These are phyloP conservation scores for Halichoerus grypus DNA, from an alignment of 2,113 vertebrate genomes.

Conservation along the genomic window DNA sequence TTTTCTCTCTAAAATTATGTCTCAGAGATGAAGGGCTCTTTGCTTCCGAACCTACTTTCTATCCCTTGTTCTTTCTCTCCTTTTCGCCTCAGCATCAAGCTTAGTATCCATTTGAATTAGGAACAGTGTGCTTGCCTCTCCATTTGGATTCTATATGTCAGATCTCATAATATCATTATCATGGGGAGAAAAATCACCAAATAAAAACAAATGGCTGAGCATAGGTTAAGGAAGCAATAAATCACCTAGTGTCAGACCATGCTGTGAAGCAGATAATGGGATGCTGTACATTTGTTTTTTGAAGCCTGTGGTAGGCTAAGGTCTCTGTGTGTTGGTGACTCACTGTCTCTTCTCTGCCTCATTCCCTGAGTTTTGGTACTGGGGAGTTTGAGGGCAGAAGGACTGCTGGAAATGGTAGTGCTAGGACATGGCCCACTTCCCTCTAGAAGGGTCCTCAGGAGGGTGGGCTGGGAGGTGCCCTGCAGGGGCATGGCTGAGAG, in stretches of 20 bases:
- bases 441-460: not conserved
- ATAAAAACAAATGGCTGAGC: not conserved
- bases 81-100: not conserved
- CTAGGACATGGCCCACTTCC: not conserved
- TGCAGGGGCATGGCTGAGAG: not conserved
- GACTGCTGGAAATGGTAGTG: no score
- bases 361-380: not conserved
- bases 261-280: not conserved
- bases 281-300: not conserved
- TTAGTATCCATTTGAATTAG: not conserved
- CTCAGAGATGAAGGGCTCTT: not conserved
- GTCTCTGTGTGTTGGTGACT: not conserved
- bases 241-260: not conserved
- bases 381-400: not conserved
- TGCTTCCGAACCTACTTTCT: not conserved
- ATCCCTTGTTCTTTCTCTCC: not conserved
- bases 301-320: not conserved
- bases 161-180: not conserved
- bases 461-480: not conserved
- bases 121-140: not conserved
- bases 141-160: not conserved
- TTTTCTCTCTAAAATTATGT: not conserved
- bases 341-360: slow-evolving; percentile 4
- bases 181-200: not conserved
- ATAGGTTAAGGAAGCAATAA: not conserved